A percentile compares a stretch with the other conserved stretches of the same genome.
Conservation (phyloP, 2,888 invertebrate genomes). For the Chloromyia formosa region DNA sequence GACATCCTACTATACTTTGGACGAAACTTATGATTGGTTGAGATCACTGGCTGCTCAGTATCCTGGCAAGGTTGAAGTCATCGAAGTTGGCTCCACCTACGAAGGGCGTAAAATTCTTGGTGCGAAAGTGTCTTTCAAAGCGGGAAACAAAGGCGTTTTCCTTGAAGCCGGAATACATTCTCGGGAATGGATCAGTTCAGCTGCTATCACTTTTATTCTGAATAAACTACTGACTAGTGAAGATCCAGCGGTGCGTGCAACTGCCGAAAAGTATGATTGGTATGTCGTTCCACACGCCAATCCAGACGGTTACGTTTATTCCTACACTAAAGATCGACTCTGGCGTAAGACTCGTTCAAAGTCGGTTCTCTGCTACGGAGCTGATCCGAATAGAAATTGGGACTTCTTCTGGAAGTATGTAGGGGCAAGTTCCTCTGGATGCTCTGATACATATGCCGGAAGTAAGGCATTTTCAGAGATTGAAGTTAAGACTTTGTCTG, state of each 20-base stretch:
- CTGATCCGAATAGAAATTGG: slow-evolving; percentile 84
- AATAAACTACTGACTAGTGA: slow-evolving; percentile 65
- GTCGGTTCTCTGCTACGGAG: slow-evolving; percentile 68
- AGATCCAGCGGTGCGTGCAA: slow-evolving; percentile 58
- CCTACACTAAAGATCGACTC: slow-evolving; percentile 67
- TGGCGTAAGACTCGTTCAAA: slow-evolving; percentile 76
- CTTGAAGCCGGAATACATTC: slow-evolving; percentile 59
- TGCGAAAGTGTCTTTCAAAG: slow-evolving; percentile 51
- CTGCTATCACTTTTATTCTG: slow-evolving; percentile 65
- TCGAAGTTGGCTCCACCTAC: slow-evolving; percentile 64
- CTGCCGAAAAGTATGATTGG: slow-evolving; percentile 68
- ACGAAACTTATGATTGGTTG: slow-evolving; percentile 66
- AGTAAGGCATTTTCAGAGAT: slow-evolving; percentile 75
- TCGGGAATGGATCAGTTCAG: slow-evolving; percentile 67
- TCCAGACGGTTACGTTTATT: slow-evolving; percentile 77
- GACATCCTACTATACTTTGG: slow-evolving; percentile 51
- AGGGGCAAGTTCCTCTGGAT: slow-evolving; percentile 68
- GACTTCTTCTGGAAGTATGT: slow-evolving; percentile 72
- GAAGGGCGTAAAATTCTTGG: slow-evolving; percentile 66
- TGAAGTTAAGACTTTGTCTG: slow-evolving; percentile 68
- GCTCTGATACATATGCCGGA: slow-evolving; percentile 74
- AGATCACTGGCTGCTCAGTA: slow-evolving; percentile 62
- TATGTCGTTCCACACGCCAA: slow-evolving; percentile 75
- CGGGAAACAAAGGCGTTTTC: slow-evolving; percentile 59
- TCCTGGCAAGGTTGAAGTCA: slow-evolving; percentile 62